Conservation (phyloP, 2,888 invertebrate genomes). For the Liposcelis brunnea region DNA sequence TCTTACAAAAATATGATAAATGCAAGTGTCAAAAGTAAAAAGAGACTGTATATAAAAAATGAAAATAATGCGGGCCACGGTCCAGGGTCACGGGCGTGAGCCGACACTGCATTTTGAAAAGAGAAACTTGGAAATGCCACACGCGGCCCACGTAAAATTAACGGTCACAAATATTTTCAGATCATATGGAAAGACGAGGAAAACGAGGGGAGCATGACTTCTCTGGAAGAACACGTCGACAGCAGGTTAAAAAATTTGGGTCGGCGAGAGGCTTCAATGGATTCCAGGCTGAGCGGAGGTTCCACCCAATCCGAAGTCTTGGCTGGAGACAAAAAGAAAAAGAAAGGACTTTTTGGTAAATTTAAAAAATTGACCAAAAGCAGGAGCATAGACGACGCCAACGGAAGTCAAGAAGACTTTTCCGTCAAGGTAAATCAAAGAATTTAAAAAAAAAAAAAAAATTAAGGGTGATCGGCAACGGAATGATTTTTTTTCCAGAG, state of each 20-base stretch:
- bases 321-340: slow-evolving; percentile 57
- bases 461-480: background rate
- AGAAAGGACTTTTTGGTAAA: slow-evolving; percentile 66
- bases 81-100: too few relatives aligned
- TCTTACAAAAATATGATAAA: slow-evolving; percentile 1
- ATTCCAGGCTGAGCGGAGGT: slow-evolving; percentile 52
- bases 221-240: slow-evolving; percentile 44
- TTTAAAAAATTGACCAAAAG: slow-evolving; percentile 65
- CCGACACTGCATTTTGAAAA: too few relatives aligned
- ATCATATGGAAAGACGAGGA: slow-evolving; percentile 70
- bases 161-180: slow-evolving; percentile 23
- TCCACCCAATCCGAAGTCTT: slow-evolving; percentile 71
- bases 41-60: slow-evolving; percentile 19
- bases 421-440: slow-evolving; percentile 2
- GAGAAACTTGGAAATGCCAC: too few relatives aligned
- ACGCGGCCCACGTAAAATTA: too few relatives aligned
- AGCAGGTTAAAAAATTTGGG: slow-evolving; percentile 19
- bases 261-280: slow-evolving; percentile 21
- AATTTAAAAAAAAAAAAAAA: background rate
- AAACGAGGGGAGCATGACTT: slow-evolving; percentile 55
- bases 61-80: background rate
- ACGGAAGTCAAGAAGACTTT: slow-evolving; percentile 7
- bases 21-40: slow-evolving; percentile 21
- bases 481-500: slow-evolving; percentile 15
- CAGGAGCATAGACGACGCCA: slow-evolving; percentile 52